Base-by-base conservation (phyloP, 2,888 invertebrate genomes). In the Sialis lutaria region DNA sequence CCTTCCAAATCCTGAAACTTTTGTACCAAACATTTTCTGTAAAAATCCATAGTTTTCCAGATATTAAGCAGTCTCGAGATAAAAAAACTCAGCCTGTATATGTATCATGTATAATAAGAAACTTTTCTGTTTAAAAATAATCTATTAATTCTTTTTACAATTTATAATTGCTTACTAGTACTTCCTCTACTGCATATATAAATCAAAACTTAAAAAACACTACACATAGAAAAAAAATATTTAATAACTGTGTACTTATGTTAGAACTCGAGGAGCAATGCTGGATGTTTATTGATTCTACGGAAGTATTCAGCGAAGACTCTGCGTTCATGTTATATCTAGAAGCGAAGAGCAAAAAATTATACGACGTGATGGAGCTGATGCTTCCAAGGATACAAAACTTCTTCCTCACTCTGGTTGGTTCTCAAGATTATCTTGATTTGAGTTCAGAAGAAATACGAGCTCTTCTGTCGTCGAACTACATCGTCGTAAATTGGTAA, bases 341-440 rank as follows among this genome's bases (percentile, higher is more conserved):
- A 51, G 69, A 73, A 48, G 72, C 73, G 0, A 69, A 69, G 53
- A 63, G 62, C 48, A 65, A 65, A 45, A 63, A 63, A 39, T 69
- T 79, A 54, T 68, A 69, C 0, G 73, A 77, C 12, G 75, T 82
- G 0, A 73, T 77, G 68, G 78, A 82, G 53, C 58, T 82, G 34
- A 82, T 82, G 82, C 70, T 84, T 4, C 80, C 79, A 0, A 70
- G 84, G 44, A 77, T 86, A 9, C 79, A 78, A 67, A 73, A 75
- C 50, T 86, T 86, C 60, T 86, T 85, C 60, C 61, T 87, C 10
- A 79, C 82, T 48, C 64, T 86, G 10, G 85, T 86, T 32, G 78
- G 84, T 35, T 81, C 82, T 0, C 76, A 70, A 53, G 82, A 87
- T 57, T 87, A 82, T 62, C 63, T 85, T 1, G 70, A 75, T 46